Conservation (phyloP, 2,888 invertebrate species). For the Teleiodes luculella region DNA sequence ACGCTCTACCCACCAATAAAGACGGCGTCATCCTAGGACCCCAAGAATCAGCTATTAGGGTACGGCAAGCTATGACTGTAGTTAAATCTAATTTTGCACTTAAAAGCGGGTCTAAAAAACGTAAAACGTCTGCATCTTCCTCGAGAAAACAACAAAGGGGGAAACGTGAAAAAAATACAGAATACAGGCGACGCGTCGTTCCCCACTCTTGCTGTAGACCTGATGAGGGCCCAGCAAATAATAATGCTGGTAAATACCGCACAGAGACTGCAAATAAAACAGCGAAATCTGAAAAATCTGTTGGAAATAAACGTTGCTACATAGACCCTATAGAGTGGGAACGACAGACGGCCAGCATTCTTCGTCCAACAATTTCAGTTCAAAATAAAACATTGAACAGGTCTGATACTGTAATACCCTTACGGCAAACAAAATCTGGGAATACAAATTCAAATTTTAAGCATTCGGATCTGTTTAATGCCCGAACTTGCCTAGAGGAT, state of each 20-base stretch:
- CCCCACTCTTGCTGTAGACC: conserved; percentile 68
- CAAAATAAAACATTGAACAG: conserved; percentile 57
- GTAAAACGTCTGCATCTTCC: conserved; percentile 72
- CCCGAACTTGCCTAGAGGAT: conserved; percentile 42
- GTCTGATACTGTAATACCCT: conserved; percentile 42
- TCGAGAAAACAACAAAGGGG: conserved; percentile 68
- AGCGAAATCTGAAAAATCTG: conserved; percentile 65
- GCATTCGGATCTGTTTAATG: conserved; percentile 41
- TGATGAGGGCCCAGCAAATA: conserved; percentile 44
- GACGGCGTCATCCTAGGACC: conserved; percentile 56
- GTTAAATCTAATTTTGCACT: conserved; percentile 63
- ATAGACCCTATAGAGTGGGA: conserved; percentile 76
- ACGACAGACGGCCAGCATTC: conserved; percentile 77
- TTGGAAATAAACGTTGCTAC: conserved; percentile 75
- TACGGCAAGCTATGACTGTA: conserved; percentile 71
- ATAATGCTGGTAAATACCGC: conserved; percentile 54
- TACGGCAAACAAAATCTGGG: conserved; percentile 59
- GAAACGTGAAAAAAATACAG: conserved; percentile 68
- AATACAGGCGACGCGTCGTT: conserved; percentile 58
- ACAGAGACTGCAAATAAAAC: conserved; percentile 66
- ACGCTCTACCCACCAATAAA: conserved; percentile 55
- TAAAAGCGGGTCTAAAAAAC: conserved; percentile 65
- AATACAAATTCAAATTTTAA: conserved; percentile 42
- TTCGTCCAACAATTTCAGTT: conserved; percentile 67
- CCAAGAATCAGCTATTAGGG: conserved; percentile 58